Evolutionary conservation across 1,140 invertebrate species (phyloP).

Genomic region (Magallana ariakensis): DNA sequence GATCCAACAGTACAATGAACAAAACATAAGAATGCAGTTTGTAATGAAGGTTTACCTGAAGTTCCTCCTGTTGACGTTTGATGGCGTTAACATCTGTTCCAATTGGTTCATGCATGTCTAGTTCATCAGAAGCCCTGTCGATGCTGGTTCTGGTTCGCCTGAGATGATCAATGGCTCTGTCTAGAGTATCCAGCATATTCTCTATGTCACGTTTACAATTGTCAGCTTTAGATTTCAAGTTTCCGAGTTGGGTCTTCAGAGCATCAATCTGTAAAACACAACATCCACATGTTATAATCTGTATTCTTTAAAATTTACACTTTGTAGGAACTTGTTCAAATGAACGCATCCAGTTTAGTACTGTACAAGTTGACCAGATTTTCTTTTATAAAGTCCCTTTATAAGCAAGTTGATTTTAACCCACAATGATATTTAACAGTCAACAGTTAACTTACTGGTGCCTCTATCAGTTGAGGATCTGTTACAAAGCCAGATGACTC

Average conservation of each 20-base stretch:
- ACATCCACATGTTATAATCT: too few relatives aligned
- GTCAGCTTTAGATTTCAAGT: slow-evolving; percentile 88
- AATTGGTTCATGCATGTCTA: slow-evolving; percentile 88
- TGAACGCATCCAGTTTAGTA: too few relatives aligned
- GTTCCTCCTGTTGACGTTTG: slow-evolving; percentile 93
- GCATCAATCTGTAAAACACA: slow-evolving; percentile 85
- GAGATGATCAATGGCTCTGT: slow-evolving; percentile 86
- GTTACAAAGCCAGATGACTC: slow-evolving; percentile 91
- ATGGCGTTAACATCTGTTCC: slow-evolving; percentile 95
- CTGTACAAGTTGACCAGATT: too few relatives aligned
- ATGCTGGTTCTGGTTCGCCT: slow-evolving; percentile 85
- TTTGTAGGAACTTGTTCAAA: too few relatives aligned
- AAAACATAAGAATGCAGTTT: background rate
- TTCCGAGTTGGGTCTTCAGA: slow-evolving; percentile 88
- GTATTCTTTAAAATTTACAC: too few relatives aligned
- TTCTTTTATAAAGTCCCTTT: too few relatives aligned
- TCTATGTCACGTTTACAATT: slow-evolving; percentile 89
- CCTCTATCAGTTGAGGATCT: slow-evolving; percentile 88
- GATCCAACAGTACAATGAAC: too few relatives aligned
- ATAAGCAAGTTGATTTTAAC: background rate
- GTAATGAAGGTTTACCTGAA: slow-evolving; percentile 81
- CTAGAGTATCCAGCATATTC: slow-evolving; percentile 86
- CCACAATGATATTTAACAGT: background rate
- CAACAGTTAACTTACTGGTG: slow-evolving; percentile 78
- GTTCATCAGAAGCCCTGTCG: slow-evolving; percentile 87